Base-by-base conservation (phyloP, 2,113 vertebrate genomes). In the Leptodactylus fuscus region DNA sequence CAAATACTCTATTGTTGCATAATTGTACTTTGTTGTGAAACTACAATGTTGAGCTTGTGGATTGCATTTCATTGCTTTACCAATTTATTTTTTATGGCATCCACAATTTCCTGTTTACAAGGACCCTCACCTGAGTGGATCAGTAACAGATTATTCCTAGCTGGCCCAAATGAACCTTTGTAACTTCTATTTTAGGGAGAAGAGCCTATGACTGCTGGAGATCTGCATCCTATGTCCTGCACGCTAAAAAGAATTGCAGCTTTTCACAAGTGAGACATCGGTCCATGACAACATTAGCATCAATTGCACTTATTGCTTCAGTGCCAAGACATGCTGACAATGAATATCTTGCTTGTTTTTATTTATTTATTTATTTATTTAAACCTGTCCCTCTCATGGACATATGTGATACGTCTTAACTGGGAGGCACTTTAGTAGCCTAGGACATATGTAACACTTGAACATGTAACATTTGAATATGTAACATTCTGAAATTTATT, bases 181-280 rank as follows among this genome's bases (percentile, higher is more conserved):
- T 13, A 24, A 53, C 12, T 70, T n/a, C 2, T 88, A 71, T 85
- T 87, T 58, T 67, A 98, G 97, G 93, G 87, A 46, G 94, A 90
- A 78, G 82, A 73, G 29, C 94, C 94, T 85, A 90, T 87, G 88
- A 88, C 18, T 3, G 92, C 94, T 0, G 82, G 92, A 74, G 91
- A 88, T 88, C 90, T 88, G 84, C 87, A 86, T 81, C 88, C 74
- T 70, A 90, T 96, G 62, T 84, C 93, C 62, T 87, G 89, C 83
- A 88, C 90, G 27, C 89, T 97, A 88, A 94, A 91, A 92, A 96
- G 95, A 92, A 89, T 96, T 88, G 78, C 94, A 41, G 92, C 93
- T 81, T 97, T 98, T 90, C 92, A 95, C 91, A 97, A 95, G 97
- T 98, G 93, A 94, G 95, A 88, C 53, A 29, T 36, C 11, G 0